A percentile compares a stretch with the other conserved stretches of the same genome.
Evolutionary conservation across 2,797 vertebrate genomes (phyloP).

Genomic region (Holocentrus rufus): DNA sequence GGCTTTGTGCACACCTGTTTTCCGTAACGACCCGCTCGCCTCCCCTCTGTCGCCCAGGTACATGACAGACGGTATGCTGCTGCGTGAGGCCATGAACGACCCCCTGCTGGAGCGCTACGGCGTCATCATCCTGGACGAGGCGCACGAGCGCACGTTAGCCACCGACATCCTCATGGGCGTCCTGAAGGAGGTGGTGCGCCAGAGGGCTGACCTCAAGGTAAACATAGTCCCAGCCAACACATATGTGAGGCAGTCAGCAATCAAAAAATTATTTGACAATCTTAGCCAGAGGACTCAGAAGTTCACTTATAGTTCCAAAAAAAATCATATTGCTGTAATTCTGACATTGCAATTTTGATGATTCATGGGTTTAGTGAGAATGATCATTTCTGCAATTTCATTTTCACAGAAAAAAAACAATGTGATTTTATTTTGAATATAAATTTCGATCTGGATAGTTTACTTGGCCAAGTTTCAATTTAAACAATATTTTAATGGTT

Average conservation of each 20-base stretch:
- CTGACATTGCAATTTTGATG: too few species aligned
- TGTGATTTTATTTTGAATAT: too few species aligned
- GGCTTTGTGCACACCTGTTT: too few species aligned
- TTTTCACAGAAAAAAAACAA: too few species aligned
- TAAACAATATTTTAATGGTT: too few species aligned
- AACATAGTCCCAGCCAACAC: neutral
- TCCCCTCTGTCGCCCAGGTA: slow-evolving; percentile 79
- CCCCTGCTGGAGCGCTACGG: slow-evolving; percentile 95
- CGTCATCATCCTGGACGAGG: slow-evolving; percentile 96
- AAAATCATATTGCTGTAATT: too few species aligned
- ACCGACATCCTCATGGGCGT: slow-evolving; percentile 98
- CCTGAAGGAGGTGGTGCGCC: slow-evolving; percentile 94
- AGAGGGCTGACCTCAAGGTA: slow-evolving; percentile 95
- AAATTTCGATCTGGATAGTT: too few species aligned
- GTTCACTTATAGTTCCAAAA: neutral
- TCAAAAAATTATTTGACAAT: too few species aligned
- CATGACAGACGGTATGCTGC: slow-evolving; percentile 97
- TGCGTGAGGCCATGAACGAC: slow-evolving; percentile 98
- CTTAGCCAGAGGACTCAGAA: neutral
- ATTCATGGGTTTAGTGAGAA: too few species aligned
- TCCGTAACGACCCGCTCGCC: neutral
- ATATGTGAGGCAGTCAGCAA: too few species aligned
- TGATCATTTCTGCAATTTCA: too few species aligned
- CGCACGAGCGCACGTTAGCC: slow-evolving; percentile 95
- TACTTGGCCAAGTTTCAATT: too few species aligned